phyloP scores from a whole-genome alignment of 1,140 invertebrate genomes.

The Lethocerus indicus region DNA sequence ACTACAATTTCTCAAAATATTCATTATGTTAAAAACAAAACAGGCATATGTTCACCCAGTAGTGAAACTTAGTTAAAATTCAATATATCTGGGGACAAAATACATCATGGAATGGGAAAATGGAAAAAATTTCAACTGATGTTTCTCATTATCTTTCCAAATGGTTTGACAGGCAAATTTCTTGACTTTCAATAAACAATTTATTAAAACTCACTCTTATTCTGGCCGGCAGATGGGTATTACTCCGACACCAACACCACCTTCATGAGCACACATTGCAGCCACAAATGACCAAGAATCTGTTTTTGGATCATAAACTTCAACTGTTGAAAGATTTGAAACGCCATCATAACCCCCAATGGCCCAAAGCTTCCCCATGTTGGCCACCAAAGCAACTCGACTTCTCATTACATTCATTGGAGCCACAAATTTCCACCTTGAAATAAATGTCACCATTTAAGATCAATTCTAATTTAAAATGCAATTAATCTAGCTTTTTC shows the following conservation, averaged over 20 bases:
- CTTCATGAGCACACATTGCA: constrained; percentile 71
- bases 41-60: no score
- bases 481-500: not conserved
- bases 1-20: no score
- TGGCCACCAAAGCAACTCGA: constrained; percentile 67
- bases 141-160: no score
- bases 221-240: constrained; percentile 34
- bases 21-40: no score
- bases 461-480: not conserved
- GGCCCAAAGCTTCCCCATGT: constrained; percentile 74
- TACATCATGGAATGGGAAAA: no score
- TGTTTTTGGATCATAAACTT: constrained; percentile 56
- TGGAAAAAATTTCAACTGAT: no score
- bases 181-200: no score
- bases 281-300: constrained; percentile 59
- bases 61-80: no score
- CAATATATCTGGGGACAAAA: no score
- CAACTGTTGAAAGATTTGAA: constrained; percentile 57
- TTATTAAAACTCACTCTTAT: no score
- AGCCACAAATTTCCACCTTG: constrained; percentile 57
- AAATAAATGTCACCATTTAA: constrained; percentile 14
- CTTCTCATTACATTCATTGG: constrained; percentile 74
- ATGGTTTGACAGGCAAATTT: no score
- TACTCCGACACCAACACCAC: constrained; percentile 75
- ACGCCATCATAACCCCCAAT: constrained; percentile 67